Base-by-base conservation (phyloP, 1,140 invertebrate genomes). In the Leptonema lineaticorne region DNA sequence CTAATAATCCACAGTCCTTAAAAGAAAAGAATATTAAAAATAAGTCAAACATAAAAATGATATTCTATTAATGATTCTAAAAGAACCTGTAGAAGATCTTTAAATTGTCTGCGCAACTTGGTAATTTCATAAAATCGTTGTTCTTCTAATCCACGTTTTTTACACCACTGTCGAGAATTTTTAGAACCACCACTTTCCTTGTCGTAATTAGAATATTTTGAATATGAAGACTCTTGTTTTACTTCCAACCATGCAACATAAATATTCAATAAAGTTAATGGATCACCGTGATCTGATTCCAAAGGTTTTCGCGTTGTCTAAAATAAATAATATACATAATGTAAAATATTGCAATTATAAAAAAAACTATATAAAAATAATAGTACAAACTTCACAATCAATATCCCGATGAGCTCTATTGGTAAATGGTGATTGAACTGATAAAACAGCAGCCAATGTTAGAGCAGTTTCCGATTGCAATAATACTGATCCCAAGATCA, bases 101-200 rank as follows among this genome's bases (percentile, higher is more conserved):
- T 87, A 77, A 98, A 96, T 79, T 99, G 97, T 33, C 88, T 83
- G 29, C 95, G 84, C 2, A 99, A 79, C 84, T 98, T 98, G 0
- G 90, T 95, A 75, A 97, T 91, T 82, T 98, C 96, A 76, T 98
- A 98, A 78, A 99, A 93, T 59, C 96, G 83, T 77, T 98, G 96
- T 76, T 99, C 96, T 79, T 99, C 96, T 2, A 99, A 82, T 3
- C 94, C 95, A 68, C 94, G 80, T 66, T 90, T 85, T 73, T 85
- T 87, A 74, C 95, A 96, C 96, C 96, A 99, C 71, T 89, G 88
- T 59, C 88, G 83, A 0, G 84, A 81, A 24, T 81, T 83, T n/a
- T 81, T 79, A 0, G 80, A 76, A 6, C 78, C 75, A 0, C 74
- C 68, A 45, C 63, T 65, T 1, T 46, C 46, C 11, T 37, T 65